phyloP scores from a whole-genome alignment of 1,140 invertebrate genomes.

The Druon quercuslanigerum region DNA sequence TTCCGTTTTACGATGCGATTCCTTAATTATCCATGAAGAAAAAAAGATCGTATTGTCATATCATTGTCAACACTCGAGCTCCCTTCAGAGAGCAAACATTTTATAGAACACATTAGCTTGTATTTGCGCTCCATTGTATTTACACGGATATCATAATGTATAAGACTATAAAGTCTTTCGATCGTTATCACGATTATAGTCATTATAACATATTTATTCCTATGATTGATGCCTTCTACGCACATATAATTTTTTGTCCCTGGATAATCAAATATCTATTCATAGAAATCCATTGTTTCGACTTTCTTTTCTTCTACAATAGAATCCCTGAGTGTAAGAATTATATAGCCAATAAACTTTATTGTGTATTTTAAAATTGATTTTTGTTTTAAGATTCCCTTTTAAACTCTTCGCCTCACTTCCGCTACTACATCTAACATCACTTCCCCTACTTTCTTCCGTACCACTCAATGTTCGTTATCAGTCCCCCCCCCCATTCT shows the following conservation, averaged over 20 bases:
- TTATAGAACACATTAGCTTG: conserved; percentile 49
- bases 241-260: not conserved
- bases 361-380: no score
- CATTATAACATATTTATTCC: not conserved
- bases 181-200: not conserved
- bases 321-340: no score
- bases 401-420: no score
- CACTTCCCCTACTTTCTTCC: no score
- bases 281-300: no score
- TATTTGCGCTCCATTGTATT: conserved; percentile 48
- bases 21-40: not conserved
- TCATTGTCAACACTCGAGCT: not conserved
- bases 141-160: conserved; percentile 35
- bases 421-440: no score
- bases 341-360: no score
- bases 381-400: no score
- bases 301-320: no score
- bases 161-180: conserved; percentile 11
- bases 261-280: no score
- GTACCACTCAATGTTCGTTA: no score
- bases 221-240: not conserved
- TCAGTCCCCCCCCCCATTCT: no score
- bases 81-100: conserved; percentile 46
- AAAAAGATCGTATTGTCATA: not conserved
- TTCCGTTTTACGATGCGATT: not conserved